These are phyloP conservation scores for Coptodon bakossiorum DNA, from an alignment of 2,113 vertebrate genomes.

Conservation along the genomic window DNA sequence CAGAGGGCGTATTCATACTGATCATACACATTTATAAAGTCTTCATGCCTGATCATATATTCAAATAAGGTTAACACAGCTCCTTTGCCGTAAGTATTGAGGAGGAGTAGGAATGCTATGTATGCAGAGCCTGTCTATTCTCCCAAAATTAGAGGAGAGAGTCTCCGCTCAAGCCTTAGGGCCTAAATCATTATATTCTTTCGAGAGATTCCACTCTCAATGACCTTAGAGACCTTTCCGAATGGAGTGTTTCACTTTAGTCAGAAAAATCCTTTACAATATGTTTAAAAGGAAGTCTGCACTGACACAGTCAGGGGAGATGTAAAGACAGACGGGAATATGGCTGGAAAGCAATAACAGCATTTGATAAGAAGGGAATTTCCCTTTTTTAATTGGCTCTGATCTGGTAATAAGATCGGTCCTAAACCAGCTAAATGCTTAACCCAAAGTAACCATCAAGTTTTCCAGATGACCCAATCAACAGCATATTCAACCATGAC, in stretches of 20 bases:
- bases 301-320: neutral
- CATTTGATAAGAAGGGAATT: neutral
- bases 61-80: neutral
- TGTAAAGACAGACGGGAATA: neutral
- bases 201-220: neutral
- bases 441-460: neutral
- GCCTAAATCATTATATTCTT: neutral
- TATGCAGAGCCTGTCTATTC: neutral
- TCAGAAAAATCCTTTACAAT: neutral
- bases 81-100: neutral
- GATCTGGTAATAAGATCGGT: neutral
- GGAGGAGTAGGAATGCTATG: neutral
- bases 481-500: neutral
- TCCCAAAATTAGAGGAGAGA: neutral
- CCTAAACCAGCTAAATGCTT: neutral
- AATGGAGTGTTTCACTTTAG: neutral
- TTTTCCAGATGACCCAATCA: slow-evolving; percentile 14
- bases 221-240: neutral
- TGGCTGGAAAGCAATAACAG: neutral
- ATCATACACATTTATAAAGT: neutral
- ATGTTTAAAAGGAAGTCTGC: neutral
- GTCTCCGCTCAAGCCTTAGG: neutral
- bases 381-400: slow-evolving; percentile 10
- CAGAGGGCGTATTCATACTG: neutral
- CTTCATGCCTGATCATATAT: neutral